A percentile compares a stretch with the other conserved stretches of the same genome.
phyloP scores from a whole-genome alignment of 2,797 vertebrate species.

The Poecile montanus region DNA sequence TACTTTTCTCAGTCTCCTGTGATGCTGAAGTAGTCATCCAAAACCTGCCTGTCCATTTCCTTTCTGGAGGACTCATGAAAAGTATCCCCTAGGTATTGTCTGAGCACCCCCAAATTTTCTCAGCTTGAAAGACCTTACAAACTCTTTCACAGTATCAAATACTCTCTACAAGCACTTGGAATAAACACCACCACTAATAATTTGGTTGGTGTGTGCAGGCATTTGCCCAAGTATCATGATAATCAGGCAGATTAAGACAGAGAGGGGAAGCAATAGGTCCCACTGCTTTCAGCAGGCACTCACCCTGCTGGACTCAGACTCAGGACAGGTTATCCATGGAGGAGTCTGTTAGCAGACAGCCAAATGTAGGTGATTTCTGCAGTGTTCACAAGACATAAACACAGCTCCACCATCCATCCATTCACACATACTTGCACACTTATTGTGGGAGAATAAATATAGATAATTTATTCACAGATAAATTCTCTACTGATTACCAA shows the following conservation, averaged over 20 bases:
- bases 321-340: not conserved
- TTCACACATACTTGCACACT: not conserved
- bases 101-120: not conserved
- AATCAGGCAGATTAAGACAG: not conserved
- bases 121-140: not conserved
- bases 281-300: not conserved
- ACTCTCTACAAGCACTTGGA: not conserved
- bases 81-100: not conserved
- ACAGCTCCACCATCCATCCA: not conserved
- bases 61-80: not conserved
- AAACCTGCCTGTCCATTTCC: not conserved
- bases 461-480: constrained; percentile 27
- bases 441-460: not conserved
- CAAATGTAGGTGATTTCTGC: not conserved
- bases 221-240: not conserved
- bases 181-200: not conserved
- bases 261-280: not conserved
- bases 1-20: not conserved
- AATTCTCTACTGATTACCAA: not conserved
- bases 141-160: not conserved
- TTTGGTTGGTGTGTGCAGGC: not conserved
- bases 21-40: not conserved
- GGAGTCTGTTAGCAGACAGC: not conserved
- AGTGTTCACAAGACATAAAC: not conserved
- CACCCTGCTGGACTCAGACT: not conserved